Evolutionary conservation across 1,140 invertebrate genomes (phyloP).

Genomic region (Temnothorax nylanderi): DNA sequence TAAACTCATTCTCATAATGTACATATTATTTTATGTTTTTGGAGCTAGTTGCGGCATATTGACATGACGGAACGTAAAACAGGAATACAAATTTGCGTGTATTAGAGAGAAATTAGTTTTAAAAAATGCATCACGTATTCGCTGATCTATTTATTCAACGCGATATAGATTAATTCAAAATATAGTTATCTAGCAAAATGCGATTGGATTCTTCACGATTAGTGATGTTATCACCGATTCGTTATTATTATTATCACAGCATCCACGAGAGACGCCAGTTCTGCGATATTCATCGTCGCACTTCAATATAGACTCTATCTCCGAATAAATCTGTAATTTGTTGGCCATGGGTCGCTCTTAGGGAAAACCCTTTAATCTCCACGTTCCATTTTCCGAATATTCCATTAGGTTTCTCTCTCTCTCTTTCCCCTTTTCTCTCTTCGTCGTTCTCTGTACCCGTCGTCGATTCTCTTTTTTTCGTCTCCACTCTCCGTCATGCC

Average conservation of each 20-base stretch:
- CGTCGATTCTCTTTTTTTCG: constrained; percentile 51
- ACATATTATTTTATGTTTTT: background rate
- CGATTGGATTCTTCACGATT: background rate
- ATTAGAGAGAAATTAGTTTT: background rate
- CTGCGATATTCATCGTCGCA: constrained; percentile 29
- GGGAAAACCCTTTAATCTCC: constrained; percentile 54
- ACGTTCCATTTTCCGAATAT: constrained; percentile 64
- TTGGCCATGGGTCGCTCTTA: constrained; percentile 28
- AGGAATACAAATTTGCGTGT: background rate
- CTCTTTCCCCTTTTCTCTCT: constrained; percentile 13
- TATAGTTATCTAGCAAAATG: background rate
- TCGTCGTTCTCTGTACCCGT: constrained; percentile 19
- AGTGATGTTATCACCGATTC: background rate
- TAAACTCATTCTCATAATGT: constrained; percentile 7
- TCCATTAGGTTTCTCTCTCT: constrained; percentile 53
- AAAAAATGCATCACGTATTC: background rate
- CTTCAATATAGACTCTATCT: constrained; percentile 1
- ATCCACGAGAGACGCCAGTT: background rate
- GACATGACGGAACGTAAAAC: background rate
- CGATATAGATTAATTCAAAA: background rate
- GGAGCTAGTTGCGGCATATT: background rate
- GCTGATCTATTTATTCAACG: background rate
- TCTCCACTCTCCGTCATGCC: constrained; percentile 55
- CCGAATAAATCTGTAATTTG: constrained; percentile 60
- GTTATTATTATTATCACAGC: background rate